A percentile compares a stretch with the other conserved stretches of the same genome.
These are phyloP conservation scores for Psix sp. DNA, from an alignment of 1,140 invertebrate genomes.

Conservation along the genomic window DNA sequence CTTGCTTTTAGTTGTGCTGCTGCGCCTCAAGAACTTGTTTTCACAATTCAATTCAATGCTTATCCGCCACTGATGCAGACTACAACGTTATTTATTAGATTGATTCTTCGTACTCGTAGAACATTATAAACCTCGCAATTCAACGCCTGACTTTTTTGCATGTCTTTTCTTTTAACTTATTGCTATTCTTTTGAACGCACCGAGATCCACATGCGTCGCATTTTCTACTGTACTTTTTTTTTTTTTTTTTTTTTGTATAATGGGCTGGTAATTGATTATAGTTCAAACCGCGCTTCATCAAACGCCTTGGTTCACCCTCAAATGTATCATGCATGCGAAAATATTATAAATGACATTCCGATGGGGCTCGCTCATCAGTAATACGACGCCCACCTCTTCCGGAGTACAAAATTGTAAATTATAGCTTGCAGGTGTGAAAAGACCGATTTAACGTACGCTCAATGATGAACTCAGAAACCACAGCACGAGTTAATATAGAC, in stretches of 20 bases:
- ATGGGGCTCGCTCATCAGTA: constrained; percentile 45
- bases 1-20: constrained; percentile 61
- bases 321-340: constrained; percentile 16
- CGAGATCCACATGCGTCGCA: constrained; percentile 14
- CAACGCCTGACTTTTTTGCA: constrained; percentile 54
- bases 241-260: constrained; percentile 7
- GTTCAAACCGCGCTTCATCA: constrained; percentile 19
- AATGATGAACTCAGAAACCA: constrained; percentile 15
- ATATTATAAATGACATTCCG: constrained; percentile 56
- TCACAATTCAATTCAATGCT: constrained; percentile 75
- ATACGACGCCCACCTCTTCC: constrained; percentile 52
- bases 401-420: constrained; percentile 57
- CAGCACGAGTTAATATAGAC: constrained; percentile 21
- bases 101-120: constrained; percentile 64
- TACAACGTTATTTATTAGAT: constrained; percentile 73
- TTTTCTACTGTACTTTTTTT: constrained; percentile 11
- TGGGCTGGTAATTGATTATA: constrained; percentile 34
- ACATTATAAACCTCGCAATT: constrained; percentile 57
- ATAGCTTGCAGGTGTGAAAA: constrained; percentile 56
- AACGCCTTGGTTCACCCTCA: constrained; percentile 11
- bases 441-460: constrained; percentile 33
- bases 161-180: constrained; percentile 36
- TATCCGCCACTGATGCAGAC: constrained; percentile 68
- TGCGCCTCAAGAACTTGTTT: constrained; percentile 63
- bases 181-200: constrained; percentile 48